Evolutionary conservation across 2,797 vertebrate genomes (phyloP).

Genomic region (Channa striata): DNA sequence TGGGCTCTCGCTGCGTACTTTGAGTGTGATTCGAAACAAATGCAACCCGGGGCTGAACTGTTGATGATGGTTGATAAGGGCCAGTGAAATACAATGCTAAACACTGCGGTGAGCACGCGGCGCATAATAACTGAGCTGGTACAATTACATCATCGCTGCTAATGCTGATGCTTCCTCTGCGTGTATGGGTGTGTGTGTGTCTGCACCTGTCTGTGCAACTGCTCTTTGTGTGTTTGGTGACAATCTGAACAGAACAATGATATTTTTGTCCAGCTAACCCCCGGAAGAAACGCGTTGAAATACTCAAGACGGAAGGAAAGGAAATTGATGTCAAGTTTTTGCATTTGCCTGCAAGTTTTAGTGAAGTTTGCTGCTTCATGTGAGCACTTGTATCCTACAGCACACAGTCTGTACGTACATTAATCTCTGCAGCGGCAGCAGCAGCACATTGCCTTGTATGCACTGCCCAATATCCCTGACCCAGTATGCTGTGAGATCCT

Average conservation of each 20-base stretch:
- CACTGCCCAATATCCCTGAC: conserved; percentile 72
- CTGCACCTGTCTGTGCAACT: neutral
- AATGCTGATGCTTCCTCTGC: conserved; percentile 12
- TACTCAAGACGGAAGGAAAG: neutral
- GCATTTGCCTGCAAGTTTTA: neutral
- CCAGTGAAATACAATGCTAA: conserved; percentile 42
- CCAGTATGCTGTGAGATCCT: conserved; percentile 71
- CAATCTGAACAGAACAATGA: neutral
- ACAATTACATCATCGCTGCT: conserved; percentile 35
- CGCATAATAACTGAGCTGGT: conserved; percentile 33
- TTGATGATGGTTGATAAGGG: conserved; percentile 64
- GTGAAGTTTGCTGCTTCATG: conserved; percentile 18
- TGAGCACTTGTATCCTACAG: conserved; percentile 42
- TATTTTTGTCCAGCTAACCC: neutral
- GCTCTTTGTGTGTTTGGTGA: neutral
- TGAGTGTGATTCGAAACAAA: conserved; percentile 69
- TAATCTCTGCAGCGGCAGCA: conserved; percentile 62
- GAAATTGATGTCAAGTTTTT: neutral
- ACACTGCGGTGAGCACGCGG: conserved; percentile 28
- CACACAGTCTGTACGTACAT: conserved; percentile 46
- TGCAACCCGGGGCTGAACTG: conserved; percentile 62
- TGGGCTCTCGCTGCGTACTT: conserved; percentile 62
- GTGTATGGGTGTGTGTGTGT: neutral
- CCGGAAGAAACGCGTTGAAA: neutral
- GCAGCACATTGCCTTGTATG: conserved; percentile 45